Percentiles rank a stretch among this genome's conserved stretches.
Evolutionary conservation across 2,797 vertebrate species (phyloP).

Genomic region (Linurgus olivaceus): DNA sequence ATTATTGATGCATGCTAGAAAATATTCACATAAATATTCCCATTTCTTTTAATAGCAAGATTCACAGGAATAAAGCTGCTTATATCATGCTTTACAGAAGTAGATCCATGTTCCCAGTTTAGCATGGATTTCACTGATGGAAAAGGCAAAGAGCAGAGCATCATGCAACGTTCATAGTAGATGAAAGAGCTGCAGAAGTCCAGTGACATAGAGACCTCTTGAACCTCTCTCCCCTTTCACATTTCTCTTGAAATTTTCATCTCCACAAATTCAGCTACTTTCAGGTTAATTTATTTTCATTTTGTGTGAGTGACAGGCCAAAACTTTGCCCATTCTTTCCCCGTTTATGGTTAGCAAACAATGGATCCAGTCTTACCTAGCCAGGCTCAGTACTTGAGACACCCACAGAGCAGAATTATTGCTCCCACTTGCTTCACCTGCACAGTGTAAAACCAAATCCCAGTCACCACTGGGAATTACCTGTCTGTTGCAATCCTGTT

Average conservation of each 20-base stretch:
- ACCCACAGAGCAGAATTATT: neutral
- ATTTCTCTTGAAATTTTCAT: neutral
- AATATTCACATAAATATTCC: neutral
- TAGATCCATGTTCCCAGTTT: neutral
- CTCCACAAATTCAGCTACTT: neutral
- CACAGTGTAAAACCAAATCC: fast-evolving
- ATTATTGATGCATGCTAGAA: neutral
- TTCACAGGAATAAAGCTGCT: neutral
- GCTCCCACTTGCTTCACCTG: neutral
- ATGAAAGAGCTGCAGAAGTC: neutral
- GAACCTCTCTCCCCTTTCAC: neutral
- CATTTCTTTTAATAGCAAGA: neutral
- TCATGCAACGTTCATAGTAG: neutral
- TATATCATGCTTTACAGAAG: neutral
- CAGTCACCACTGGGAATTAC: neutral
- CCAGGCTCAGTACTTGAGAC: neutral
- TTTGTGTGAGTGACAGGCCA: neutral
- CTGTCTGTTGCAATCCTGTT: neutral
- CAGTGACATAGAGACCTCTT: too few species aligned
- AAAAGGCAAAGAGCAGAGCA: neutral
- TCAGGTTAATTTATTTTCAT: neutral
- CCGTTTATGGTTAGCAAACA: neutral
- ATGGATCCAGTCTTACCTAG: neutral
- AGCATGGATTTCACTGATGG: neutral
- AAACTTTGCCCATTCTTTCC: neutral